Percentiles rank a stretch among this genome's conserved stretches.
phyloP scores from a whole-genome alignment of 2,113 vertebrate species.

The Brachirus orientalis region DNA sequence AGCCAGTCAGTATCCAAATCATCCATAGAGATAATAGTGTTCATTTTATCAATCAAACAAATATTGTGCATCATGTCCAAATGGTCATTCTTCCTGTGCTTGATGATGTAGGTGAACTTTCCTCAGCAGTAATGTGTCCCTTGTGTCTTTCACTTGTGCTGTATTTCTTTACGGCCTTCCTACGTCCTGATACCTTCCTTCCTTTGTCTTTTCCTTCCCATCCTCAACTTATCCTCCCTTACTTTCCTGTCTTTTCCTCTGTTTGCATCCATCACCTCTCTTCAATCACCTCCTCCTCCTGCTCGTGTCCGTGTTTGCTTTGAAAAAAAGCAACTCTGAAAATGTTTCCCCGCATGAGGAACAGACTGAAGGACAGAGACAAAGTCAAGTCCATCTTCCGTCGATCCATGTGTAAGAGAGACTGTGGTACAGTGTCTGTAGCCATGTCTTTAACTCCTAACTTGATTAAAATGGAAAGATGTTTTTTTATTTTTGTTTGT shows the following conservation, averaged over 20 bases:
- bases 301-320: constrained; percentile 39
- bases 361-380: constrained; percentile 75
- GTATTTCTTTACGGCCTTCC: constrained; percentile 32
- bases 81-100: constrained; percentile 36
- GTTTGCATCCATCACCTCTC: constrained; percentile 12
- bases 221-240: background rate
- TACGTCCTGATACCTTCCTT: constrained; percentile 5
- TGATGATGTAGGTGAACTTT: constrained; percentile 44
- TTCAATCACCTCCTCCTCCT: constrained; percentile 4
- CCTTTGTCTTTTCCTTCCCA: constrained; percentile 23
- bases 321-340: constrained; percentile 62
- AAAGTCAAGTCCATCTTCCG: constrained; percentile 78
- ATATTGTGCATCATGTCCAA: constrained; percentile 15
- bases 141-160: constrained; percentile 51
- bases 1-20: background rate
- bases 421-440: constrained; percentile 19
- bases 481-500: background rate
- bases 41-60: background rate
- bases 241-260: background rate
- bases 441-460: constrained; percentile 22
- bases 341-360: constrained; percentile 77
- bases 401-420: constrained; percentile 78
- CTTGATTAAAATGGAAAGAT: background rate
- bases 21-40: background rate
- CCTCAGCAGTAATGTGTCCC: constrained; percentile 45